These are phyloP conservation scores for Harpagifer antarcticus DNA, from an alignment of 2,797 vertebrate species.

Conservation along the genomic window DNA sequence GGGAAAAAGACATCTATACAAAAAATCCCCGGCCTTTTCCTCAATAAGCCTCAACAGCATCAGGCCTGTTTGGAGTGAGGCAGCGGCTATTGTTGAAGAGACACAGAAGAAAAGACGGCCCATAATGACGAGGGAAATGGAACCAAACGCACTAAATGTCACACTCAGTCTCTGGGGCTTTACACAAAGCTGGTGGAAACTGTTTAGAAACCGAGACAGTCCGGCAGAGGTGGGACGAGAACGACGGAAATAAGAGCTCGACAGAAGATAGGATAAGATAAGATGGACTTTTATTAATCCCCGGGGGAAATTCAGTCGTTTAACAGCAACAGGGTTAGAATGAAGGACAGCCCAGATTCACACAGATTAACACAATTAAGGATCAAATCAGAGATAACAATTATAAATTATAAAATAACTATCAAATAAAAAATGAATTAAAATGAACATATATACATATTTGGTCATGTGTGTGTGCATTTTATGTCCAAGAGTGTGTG, in stretches of 20 bases:
- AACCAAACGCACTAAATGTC: slow-evolving; percentile 71
- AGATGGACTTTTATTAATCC: too few species aligned
- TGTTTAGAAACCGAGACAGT: slow-evolving; percentile 59
- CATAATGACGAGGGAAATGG: slow-evolving; percentile 73
- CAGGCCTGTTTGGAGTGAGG: slow-evolving; percentile 60
- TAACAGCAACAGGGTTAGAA: too few species aligned
- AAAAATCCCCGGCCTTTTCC: slow-evolving; percentile 40
- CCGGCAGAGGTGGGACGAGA: slow-evolving; percentile 50
- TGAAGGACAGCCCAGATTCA: too few species aligned
- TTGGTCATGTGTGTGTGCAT: too few species aligned
- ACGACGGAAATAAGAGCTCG: slow-evolving; percentile 35
- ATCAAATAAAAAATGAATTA: too few species aligned
- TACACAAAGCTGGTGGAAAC: slow-evolving; percentile 65
- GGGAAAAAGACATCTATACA: slow-evolving; percentile 31
- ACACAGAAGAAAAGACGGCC: slow-evolving; percentile 63
- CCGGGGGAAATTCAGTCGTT: too few species aligned
- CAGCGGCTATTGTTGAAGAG: slow-evolving; percentile 55
- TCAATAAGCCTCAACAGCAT: slow-evolving; percentile 49
- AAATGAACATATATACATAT: too few species aligned
- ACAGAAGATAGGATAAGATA: slow-evolving; percentile 27
- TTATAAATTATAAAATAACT: too few species aligned
- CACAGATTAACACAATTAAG: too few species aligned
- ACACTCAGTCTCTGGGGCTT: slow-evolving; percentile 63
- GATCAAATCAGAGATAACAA: too few species aligned
- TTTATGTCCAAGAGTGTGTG: slow-evolving; percentile 2